These are phyloP conservation scores for Strigamia crassipes DNA, from an alignment of 2,888 invertebrate genomes.

Conservation along the genomic window DNA sequence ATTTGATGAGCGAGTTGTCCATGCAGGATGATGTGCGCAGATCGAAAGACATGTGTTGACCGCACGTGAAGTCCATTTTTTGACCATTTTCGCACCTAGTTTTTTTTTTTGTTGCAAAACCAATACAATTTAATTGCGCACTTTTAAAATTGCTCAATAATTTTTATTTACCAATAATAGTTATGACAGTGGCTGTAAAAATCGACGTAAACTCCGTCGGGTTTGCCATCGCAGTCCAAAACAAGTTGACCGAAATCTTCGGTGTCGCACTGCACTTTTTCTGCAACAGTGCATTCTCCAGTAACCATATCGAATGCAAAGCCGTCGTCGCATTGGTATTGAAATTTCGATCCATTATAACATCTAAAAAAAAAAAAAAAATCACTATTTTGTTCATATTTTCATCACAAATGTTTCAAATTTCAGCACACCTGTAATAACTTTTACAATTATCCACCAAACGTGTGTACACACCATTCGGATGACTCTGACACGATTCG, in stretches of 20 bases:
- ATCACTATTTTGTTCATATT: not conserved
- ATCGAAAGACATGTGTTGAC: conserved; percentile 31
- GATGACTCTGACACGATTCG: not conserved
- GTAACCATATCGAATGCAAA: conserved; percentile 13
- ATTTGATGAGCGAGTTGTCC: not conserved
- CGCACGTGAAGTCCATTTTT: conserved; percentile 44
- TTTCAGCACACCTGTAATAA: not conserved
- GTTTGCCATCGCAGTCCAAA: conserved; percentile 49
- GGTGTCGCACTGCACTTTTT: not conserved
- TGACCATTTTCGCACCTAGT: conserved; percentile 15
- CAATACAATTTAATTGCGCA: no score
- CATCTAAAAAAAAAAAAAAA: not conserved
- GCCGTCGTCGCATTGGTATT: conserved; percentile 10
- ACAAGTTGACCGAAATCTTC: not conserved
- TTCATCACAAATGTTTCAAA: not conserved
- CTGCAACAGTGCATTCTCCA: not conserved
- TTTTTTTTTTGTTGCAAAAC: no score
- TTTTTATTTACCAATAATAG: conserved; percentile 48
- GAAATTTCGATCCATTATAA: not conserved
- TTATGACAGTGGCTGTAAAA: conserved; percentile 49
- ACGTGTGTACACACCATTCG: not conserved
- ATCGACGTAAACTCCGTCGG: conserved; percentile 51
- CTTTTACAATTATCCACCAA: not conserved
- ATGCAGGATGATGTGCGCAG: conserved; percentile 36
- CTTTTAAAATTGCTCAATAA: no score